Conservation (phyloP, 1,140 invertebrate species). For the Bradysia coprophila region DNA sequence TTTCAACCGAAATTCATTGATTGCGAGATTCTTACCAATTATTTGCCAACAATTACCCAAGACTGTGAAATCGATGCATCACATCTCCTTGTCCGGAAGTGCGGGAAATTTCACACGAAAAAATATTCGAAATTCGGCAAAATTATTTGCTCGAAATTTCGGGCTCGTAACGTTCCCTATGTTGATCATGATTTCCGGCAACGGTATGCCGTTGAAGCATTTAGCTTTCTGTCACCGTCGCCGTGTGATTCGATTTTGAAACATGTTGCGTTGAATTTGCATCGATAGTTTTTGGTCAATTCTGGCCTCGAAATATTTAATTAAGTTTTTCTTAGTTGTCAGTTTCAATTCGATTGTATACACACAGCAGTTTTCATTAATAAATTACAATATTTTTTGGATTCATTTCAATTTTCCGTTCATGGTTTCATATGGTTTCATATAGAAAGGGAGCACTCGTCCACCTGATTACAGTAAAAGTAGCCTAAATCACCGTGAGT, state of each 20-base stretch:
- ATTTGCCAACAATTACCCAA: background rate
- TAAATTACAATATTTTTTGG: too few species aligned
- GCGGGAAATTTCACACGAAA: background rate
- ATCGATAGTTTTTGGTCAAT: too few species aligned
- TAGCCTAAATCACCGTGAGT: too few species aligned
- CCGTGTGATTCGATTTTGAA: conserved; percentile 33
- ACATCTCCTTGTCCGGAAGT: background rate
- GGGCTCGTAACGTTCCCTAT: conserved; percentile 12
- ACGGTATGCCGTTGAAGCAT: conserved; percentile 14
- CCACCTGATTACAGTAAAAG: too few species aligned
- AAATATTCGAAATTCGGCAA: background rate
- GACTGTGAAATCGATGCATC: conserved; percentile 1
- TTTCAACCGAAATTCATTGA: conserved; percentile 11
- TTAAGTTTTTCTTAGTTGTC: too few species aligned
- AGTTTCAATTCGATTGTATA: too few species aligned
- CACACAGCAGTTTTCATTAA: too few species aligned
- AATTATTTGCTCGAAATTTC: conserved; percentile 21
- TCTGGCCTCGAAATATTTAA: too few species aligned
- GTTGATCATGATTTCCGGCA: background rate
- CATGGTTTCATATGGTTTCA: too few species aligned
- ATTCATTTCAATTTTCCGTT: too few species aligned
- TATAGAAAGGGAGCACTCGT: too few species aligned
- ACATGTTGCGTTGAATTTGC: too few species aligned
- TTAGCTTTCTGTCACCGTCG: conserved; percentile 38
- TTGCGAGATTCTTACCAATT: conserved; percentile 7